phyloP scores from a whole-genome alignment of 2,888 invertebrate genomes.

The Caenorhabditis drosophilae region DNA sequence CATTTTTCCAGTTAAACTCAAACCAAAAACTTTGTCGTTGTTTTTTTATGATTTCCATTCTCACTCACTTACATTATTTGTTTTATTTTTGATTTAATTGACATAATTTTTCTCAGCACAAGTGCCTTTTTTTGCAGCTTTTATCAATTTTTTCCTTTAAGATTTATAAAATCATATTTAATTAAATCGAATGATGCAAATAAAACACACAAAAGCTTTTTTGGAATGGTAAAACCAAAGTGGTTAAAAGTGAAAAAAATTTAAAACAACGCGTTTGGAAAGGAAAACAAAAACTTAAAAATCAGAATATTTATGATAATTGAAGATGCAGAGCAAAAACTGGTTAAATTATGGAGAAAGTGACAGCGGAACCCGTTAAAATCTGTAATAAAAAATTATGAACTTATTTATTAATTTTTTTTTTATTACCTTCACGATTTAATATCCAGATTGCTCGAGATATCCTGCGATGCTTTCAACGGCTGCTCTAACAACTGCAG shows the following conservation, averaged over 20 bases:
- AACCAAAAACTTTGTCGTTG: not conserved
- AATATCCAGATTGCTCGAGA: slow-evolving; percentile 57
- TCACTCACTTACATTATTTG: not conserved
- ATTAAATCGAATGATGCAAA: no score
- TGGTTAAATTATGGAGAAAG: slow-evolving; percentile 2
- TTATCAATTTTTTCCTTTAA: no score
- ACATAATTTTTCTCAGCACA: not conserved
- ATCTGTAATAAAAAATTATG: not conserved
- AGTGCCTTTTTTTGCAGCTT: not conserved
- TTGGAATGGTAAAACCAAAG: not conserved
- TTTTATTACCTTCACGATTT: slow-evolving; percentile 10
- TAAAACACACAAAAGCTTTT: not conserved
- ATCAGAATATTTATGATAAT: not conserved
- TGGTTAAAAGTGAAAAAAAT: not conserved
- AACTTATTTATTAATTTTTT: not conserved
- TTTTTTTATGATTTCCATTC: not conserved
- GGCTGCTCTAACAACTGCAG: slow-evolving; percentile 58
- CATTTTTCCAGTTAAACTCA: not conserved
- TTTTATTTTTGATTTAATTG: not conserved
- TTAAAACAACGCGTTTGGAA: not conserved
- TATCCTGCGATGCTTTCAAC: slow-evolving; percentile 65
- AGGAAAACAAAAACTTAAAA: not conserved
- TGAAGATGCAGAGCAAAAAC: slow-evolving; percentile 1
- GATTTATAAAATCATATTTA: not conserved
- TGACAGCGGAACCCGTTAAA: slow-evolving; percentile 1